Percentiles rank a stretch among this genome's conserved stretches.
These are phyloP conservation scores for Eclectus roratus DNA, from an alignment of 2,113 vertebrate genomes.

Conservation along the genomic window DNA sequence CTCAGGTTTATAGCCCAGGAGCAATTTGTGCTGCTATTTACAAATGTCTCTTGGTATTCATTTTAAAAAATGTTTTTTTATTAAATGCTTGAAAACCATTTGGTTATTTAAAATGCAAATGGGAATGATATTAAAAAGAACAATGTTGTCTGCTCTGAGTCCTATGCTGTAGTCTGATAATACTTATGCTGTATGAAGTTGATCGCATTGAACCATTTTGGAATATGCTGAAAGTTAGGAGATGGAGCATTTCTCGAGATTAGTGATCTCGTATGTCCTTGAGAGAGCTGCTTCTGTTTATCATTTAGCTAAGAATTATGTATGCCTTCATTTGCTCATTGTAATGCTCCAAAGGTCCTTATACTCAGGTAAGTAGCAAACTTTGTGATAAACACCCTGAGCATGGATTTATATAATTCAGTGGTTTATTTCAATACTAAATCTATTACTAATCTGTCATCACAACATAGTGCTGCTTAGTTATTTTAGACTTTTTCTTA, in stretches of 20 bases:
- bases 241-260: neutral
- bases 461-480: neutral
- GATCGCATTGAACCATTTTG: neutral
- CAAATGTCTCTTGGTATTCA: conserved; percentile 73
- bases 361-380: neutral
- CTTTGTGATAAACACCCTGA: neutral
- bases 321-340: neutral
- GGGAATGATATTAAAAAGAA: conserved; percentile 7
- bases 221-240: neutral
- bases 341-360: neutral
- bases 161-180: neutral
- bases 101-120: conserved; percentile 69
- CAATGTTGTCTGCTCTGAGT: neutral
- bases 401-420: conserved; percentile 26
- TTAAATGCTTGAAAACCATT: conserved; percentile 67
- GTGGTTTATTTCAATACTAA: neutral
- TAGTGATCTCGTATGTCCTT: neutral
- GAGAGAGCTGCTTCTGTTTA: neutral
- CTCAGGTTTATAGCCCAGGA: conserved; percentile 66
- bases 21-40: conserved; percentile 72
- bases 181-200: neutral
- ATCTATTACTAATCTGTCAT: neutral
- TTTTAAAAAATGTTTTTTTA: conserved; percentile 66
- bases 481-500: neutral
- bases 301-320: neutral